Evolutionary conservation across 2,113 vertebrate species (phyloP).

Genomic region (Zosterops borbonicus): DNA sequence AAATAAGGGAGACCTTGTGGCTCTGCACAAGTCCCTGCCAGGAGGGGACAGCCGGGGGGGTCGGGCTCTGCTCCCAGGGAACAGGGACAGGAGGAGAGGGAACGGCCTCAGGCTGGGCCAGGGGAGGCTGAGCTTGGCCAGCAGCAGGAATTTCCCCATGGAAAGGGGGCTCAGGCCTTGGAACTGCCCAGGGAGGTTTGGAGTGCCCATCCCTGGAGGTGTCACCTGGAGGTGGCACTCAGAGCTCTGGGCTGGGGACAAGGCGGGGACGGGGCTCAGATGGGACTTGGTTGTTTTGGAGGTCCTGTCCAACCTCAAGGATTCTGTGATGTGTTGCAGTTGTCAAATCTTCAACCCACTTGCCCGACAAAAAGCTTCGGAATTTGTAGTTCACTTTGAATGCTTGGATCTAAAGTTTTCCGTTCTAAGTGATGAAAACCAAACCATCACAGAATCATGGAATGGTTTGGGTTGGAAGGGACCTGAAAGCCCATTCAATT

Average conservation of each 20-base stretch:
- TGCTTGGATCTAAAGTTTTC: not conserved
- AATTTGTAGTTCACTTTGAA: not conserved
- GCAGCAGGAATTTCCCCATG: not conserved
- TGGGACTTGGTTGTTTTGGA: not conserved
- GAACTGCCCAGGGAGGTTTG: not conserved
- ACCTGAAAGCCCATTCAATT: fast-evolving
- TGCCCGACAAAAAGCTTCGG: not conserved
- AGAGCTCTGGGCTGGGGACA: not conserved
- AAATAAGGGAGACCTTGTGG: not conserved
- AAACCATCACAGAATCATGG: not conserved
- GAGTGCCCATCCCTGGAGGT: not conserved
- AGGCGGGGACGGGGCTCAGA: fast-evolving
- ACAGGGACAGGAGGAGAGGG: not conserved
- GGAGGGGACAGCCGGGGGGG: not conserved
- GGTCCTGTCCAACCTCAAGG: not conserved
- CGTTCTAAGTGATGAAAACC: not conserved
- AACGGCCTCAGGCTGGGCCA: not conserved
- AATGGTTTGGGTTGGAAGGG: not conserved
- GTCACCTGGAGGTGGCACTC: not conserved
- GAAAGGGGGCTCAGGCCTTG: not conserved
- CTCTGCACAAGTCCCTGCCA: not conserved
- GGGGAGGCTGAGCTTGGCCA: not conserved
- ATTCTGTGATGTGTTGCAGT: not conserved
- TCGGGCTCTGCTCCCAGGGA: not conserved
- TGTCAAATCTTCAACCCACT: not conserved